A percentile compares a stretch with the other conserved stretches of the same genome.
phyloP scores from a whole-genome alignment of 2,888 invertebrate species.

The Mythimna impura region DNA sequence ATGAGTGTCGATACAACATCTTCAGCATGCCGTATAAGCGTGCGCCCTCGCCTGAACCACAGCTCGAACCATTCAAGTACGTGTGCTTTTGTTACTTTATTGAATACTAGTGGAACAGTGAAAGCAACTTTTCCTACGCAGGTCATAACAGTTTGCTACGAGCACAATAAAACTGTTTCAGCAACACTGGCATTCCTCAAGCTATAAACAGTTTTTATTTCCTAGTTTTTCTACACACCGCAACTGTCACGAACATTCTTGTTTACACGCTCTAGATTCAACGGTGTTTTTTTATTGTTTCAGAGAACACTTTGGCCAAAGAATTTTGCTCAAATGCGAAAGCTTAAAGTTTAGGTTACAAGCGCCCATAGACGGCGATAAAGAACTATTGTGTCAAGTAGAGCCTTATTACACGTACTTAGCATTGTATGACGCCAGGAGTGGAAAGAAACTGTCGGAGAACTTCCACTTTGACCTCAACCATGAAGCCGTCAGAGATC shows the following conservation, averaged over 20 bases:
- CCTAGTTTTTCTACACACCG: slow-evolving; percentile 8
- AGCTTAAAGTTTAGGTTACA: slow-evolving; percentile 96
- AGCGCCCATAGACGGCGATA: slow-evolving; percentile 94
- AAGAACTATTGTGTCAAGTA: slow-evolving; percentile 94
- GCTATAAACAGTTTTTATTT: slow-evolving; percentile 34
- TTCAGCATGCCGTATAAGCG: slow-evolving; percentile 91
- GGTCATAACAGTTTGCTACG: not conserved
- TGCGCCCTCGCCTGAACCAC: slow-evolving; percentile 85
- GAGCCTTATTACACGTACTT: slow-evolving; percentile 98
- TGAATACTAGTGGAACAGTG: slow-evolving; percentile 17
- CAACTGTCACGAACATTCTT: slow-evolving; percentile 36
- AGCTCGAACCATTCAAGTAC: slow-evolving; percentile 93
- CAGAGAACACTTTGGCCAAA: slow-evolving; percentile 96
- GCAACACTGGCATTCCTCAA: slow-evolving; percentile 22
- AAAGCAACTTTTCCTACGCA: slow-evolving; percentile 28
- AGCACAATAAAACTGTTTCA: slow-evolving; percentile 46
- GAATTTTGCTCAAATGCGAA: slow-evolving; percentile 95
- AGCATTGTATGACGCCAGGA: slow-evolving; percentile 97
- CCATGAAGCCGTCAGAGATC: slow-evolving; percentile 92
- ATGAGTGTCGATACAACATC: slow-evolving; percentile 94
- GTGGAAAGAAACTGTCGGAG: slow-evolving; percentile 96
- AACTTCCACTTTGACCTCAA: slow-evolving; percentile 98
- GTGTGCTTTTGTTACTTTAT: slow-evolving; percentile 46
- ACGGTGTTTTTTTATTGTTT: slow-evolving; percentile 64
- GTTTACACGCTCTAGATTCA: slow-evolving; percentile 12